Conservation (phyloP, 2,888 invertebrate species). For the Nemotelus pantherinus region DNA sequence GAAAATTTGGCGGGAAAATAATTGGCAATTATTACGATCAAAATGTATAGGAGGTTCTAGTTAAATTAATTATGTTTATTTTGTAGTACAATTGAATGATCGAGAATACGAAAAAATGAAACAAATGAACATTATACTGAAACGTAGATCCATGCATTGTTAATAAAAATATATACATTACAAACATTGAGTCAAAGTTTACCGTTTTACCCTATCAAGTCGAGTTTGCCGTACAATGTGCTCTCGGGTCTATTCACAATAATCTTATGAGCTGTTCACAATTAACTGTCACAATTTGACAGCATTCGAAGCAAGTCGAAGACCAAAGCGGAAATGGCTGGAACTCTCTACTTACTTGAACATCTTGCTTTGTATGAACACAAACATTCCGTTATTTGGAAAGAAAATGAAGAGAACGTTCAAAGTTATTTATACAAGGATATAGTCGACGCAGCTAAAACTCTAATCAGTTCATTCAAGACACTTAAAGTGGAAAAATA, state of each 20-base stretch:
- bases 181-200: no score
- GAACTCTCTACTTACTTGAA: conserved; percentile 2
- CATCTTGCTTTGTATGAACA: not conserved
- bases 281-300: not conserved
- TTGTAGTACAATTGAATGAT: no score
- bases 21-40: no score
- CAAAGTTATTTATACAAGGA: not conserved
- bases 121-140: no score
- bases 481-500: conserved; percentile 4
- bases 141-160: no score
- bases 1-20: no score
- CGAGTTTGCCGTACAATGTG: no score
- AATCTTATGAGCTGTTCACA: not conserved
- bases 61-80: no score
- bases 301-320: not conserved
- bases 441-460: conserved; percentile 9
- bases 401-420: not conserved
- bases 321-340: not conserved
- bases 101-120: no score
- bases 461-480: not conserved
- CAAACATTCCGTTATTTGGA: conserved; percentile 23
- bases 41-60: no score
- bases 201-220: no score
- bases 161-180: no score
- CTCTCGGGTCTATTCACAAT: not conserved